These are phyloP conservation scores for Capitella teleta DNA, from an alignment of 1,140 invertebrate genomes.

Conservation along the genomic window DNA sequence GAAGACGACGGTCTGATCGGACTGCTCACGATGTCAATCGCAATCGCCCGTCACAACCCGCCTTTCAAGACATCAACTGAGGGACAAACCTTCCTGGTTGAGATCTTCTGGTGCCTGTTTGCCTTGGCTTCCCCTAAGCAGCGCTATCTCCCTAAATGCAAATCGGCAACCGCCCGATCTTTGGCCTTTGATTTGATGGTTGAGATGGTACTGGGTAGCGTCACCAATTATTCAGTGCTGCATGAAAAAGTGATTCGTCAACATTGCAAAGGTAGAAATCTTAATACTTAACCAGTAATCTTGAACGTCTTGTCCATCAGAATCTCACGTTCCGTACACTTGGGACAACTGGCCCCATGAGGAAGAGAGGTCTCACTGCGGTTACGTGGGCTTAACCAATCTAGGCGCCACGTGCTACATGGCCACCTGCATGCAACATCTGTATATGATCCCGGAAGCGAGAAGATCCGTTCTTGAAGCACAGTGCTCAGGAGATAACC, in stretches of 20 bases:
- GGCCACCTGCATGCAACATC: conserved; percentile 91
- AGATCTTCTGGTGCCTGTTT: conserved; percentile 79
- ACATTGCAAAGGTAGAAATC: conserved; percentile 60
- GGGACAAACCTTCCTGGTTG: conserved; percentile 47
- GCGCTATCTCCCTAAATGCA: conserved; percentile 81
- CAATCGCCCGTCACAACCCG: conserved; percentile 71
- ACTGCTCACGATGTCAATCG: conserved; percentile 70
- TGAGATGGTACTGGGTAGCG: conserved; percentile 68
- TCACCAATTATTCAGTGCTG: conserved; percentile 73
- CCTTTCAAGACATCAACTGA: conserved; percentile 69
- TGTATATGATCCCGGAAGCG: conserved; percentile 91
- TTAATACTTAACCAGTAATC: neutral
- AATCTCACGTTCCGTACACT: conserved; percentile 67
- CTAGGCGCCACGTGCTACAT: conserved; percentile 94
- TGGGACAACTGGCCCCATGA: conserved; percentile 97
- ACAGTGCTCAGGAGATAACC: conserved; percentile 53
- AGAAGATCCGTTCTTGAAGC: conserved; percentile 66
- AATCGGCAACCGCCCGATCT: conserved; percentile 73
- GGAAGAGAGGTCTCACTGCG: conserved; percentile 81
- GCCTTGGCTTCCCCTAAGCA: conserved; percentile 73
- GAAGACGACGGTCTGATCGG: conserved; percentile 86
- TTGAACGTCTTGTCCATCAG: conserved; percentile 31
- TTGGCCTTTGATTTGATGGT: conserved; percentile 81
- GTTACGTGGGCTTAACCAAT: conserved; percentile 87
- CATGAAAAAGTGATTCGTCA: conserved; percentile 71